Evolutionary conservation across 2,888 invertebrate genomes (phyloP), one percentile per base, ranked within the genome.

Genomic region (Apodemia hepburni): DNA sequence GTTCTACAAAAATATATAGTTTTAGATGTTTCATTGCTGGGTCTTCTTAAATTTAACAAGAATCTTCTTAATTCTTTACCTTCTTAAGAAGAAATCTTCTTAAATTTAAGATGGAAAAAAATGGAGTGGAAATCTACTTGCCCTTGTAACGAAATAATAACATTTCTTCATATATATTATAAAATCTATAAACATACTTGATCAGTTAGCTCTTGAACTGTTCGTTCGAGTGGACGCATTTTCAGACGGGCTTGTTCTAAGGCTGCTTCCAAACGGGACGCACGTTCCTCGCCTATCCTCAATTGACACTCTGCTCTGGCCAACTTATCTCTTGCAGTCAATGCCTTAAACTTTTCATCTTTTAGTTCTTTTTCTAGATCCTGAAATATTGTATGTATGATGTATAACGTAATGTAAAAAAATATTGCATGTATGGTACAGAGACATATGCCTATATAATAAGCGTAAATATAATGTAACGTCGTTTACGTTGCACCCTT

Each of bases 291-390:
- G 18, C 72, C 77, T 0, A 77, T 79, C 66, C 83, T 88, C 3
- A 81, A 68, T 70, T 86, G 84, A 1, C 80, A 79, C 64, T 86
- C 85, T 1, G 83, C 71, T 38, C 80, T 76, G 0, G 73, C 65
- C 27, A 85, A 70, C 1, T 82, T 80, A 11, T 86, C 84, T 67
- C 69, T 79, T 7, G 84, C 62, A 2, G 76, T 58, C 3, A 67
- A 66, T 60, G 73, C 79, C 64, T 82, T 83, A 60, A 73, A 75
- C 66, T 79, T 84, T 67, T 87, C 85, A 57, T 86, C 85, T 67
- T 85, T 86, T 17, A 90, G 65, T 49, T 82, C 81, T 66, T 81
- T 87, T 72, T 87, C 86, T 27, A 89, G 71, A 67, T 85, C 87
- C 90, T 90, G 62, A 27, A 59, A 64, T 61, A 33, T 22, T 57